phyloP scores from a whole-genome alignment of 2,113 vertebrate genomes.

The Carollia perspicillata region DNA sequence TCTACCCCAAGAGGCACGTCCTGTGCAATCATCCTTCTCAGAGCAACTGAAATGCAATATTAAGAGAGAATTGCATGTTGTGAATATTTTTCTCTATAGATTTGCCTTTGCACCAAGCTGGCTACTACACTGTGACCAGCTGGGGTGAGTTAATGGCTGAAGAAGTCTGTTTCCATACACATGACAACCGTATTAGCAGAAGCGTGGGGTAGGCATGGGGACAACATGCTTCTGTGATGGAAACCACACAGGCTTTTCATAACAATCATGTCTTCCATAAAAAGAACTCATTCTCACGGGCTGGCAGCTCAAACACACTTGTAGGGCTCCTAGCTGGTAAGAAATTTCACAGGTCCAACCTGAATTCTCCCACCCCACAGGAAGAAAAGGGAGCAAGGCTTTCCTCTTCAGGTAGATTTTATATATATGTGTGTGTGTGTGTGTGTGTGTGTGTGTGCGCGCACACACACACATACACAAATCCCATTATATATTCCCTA shows the following conservation, averaged over 20 bases:
- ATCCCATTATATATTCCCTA: background rate
- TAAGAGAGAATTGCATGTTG: background rate
- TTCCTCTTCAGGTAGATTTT: background rate
- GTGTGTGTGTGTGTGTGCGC: no score
- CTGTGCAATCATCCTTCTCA: background rate
- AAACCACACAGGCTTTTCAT: background rate
- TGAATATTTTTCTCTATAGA: background rate
- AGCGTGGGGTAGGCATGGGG: background rate
- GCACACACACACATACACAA: no score
- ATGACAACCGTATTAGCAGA: background rate
- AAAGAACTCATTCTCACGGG: background rate
- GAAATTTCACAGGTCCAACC: background rate
- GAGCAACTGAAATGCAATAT: background rate
- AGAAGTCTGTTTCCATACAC: background rate
- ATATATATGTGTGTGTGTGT: no score
- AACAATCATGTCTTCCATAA: background rate
- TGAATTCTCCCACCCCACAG: background rate
- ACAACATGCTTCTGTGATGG: background rate
- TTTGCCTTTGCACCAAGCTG: background rate
- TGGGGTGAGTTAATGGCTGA: background rate
- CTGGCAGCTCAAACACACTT: background rate
- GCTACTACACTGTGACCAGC: background rate
- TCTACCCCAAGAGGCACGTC: background rate
- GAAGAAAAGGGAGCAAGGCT: background rate
- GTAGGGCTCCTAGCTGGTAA: background rate